Evolutionary conservation across 92 coral and sea anemone species (phyloP).

Genomic region (Galaxea fascicularis): DNA sequence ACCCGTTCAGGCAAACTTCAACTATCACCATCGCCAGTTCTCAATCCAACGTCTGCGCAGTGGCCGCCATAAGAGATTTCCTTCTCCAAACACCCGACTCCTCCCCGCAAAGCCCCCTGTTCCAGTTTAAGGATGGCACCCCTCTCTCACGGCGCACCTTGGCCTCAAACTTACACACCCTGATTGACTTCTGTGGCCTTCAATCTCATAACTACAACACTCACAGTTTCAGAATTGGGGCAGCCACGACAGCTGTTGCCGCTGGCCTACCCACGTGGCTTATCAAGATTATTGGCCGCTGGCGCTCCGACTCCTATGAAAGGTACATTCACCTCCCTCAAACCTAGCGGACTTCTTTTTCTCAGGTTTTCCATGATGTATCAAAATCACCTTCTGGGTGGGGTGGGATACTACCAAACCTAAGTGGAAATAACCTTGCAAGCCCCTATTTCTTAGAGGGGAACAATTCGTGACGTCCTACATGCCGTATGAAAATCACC

Average conservation of each 20-base stretch:
- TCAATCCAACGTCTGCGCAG: background rate
- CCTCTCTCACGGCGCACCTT: background rate
- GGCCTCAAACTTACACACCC: background rate
- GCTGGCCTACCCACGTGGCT: background rate
- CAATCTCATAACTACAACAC: background rate
- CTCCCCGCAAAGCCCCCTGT: background rate
- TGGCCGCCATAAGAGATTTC: too few species aligned
- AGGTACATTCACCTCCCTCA: background rate
- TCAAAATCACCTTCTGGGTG: too few species aligned
- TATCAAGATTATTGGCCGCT: too few species aligned
- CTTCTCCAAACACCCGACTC: too few species aligned
- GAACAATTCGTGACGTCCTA: too few species aligned
- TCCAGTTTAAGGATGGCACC: background rate
- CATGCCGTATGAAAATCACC: too few species aligned
- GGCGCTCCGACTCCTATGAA: background rate
- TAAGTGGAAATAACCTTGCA: too few species aligned
- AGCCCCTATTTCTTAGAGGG: too few species aligned
- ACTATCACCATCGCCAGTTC: slow-evolving; percentile 8
- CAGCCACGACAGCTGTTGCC: background rate
- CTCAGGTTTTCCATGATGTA: too few species aligned
- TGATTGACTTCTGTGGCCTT: background rate
- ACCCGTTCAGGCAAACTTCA: background rate
- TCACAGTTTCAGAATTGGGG: slow-evolving; percentile 1
- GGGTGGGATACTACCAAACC: too few species aligned
- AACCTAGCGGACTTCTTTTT: too few species aligned